These are phyloP conservation scores for Ricordea florida DNA, from an alignment of 92 coral and sea anemone species.

Conservation along the genomic window DNA sequence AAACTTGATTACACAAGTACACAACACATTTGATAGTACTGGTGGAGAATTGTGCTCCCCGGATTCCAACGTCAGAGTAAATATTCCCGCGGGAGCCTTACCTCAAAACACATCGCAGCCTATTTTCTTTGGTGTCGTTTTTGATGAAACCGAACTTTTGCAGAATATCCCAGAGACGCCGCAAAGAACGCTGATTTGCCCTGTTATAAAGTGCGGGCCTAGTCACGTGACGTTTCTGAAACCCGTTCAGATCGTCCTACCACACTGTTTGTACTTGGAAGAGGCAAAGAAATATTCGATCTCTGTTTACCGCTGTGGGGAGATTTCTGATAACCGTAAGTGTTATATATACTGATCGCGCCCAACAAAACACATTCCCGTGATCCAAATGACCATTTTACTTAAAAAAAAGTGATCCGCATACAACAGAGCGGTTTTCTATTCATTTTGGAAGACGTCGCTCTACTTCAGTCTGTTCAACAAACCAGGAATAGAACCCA, in stretches of 20 bases:
- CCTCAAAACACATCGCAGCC: neutral
- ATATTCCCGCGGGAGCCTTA: slow-evolving; percentile 2
- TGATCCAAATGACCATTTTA: no score
- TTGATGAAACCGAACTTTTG: neutral
- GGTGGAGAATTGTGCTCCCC: slow-evolving; percentile 9
- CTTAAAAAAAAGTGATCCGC: no score
- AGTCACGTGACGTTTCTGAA: slow-evolving; percentile 1
- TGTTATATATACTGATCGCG: no score
- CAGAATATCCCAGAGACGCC: slow-evolving; percentile 22
- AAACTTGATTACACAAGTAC: neutral
- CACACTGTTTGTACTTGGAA: slow-evolving; percentile 30
- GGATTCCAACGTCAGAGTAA: neutral
- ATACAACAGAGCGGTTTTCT: no score
- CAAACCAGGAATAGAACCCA: no score
- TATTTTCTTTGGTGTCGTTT: slow-evolving; percentile 5
- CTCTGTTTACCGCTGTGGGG: slow-evolving; percentile 8
- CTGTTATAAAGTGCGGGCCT: slow-evolving; percentile 31
- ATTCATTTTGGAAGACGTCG: no score
- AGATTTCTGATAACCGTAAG: neutral
- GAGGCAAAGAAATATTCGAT: slow-evolving; percentile 1
- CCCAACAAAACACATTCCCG: no score
- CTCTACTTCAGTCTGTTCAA: no score
- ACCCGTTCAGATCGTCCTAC: slow-evolving; percentile 25
- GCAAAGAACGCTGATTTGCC: slow-evolving; percentile 18
- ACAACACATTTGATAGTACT: neutral